Conservation (phyloP, 2,888 invertebrate species). For the Halocaridina rubra region DNA sequence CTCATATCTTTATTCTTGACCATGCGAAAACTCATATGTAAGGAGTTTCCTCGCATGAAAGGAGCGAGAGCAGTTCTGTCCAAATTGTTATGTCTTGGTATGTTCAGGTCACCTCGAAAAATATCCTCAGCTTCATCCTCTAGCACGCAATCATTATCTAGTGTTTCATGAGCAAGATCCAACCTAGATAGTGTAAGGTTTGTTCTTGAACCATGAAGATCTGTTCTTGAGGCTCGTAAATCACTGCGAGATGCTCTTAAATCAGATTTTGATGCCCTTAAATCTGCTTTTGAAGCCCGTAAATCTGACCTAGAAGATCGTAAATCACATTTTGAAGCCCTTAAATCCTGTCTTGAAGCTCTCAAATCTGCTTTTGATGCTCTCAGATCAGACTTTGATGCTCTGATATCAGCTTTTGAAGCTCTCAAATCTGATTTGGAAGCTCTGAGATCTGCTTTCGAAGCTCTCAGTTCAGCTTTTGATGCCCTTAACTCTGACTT, state of each 20-base stretch:
- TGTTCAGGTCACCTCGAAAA: conserved; percentile 49
- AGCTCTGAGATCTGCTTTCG: conserved; percentile 51
- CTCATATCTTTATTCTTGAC: conserved; percentile 48
- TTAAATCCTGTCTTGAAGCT: conserved; percentile 30
- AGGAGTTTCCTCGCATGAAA: conserved; percentile 54
- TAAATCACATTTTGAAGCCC: conserved; percentile 36
- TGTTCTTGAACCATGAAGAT: conserved; percentile 40
- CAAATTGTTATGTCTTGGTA: conserved; percentile 51
- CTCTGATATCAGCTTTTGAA: conserved; percentile 43
- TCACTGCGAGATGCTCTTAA: conserved; percentile 40
- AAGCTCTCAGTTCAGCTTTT: conserved; percentile 44
- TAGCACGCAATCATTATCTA: conserved; percentile 45
- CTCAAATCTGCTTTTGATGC: conserved; percentile 50
- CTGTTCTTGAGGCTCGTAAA: conserved; percentile 43
- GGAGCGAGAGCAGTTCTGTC: conserved; percentile 47
- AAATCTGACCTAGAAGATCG: conserved; percentile 35
- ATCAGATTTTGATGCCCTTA: conserved; percentile 45
- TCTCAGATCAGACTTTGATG: conserved; percentile 36
- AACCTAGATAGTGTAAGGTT: conserved; percentile 57
- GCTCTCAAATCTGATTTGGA: conserved; percentile 50
- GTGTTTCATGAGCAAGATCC: conserved; percentile 55
- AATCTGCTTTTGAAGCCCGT: conserved; percentile 39
- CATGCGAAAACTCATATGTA: conserved; percentile 62
- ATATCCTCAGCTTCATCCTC: conserved; percentile 53
- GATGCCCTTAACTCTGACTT: conserved; percentile 46